Percentiles rank a stretch among this genome's conserved stretches.
phyloP scores from a whole-genome alignment of 1,140 invertebrate species.

The Drosophila insularis region DNA sequence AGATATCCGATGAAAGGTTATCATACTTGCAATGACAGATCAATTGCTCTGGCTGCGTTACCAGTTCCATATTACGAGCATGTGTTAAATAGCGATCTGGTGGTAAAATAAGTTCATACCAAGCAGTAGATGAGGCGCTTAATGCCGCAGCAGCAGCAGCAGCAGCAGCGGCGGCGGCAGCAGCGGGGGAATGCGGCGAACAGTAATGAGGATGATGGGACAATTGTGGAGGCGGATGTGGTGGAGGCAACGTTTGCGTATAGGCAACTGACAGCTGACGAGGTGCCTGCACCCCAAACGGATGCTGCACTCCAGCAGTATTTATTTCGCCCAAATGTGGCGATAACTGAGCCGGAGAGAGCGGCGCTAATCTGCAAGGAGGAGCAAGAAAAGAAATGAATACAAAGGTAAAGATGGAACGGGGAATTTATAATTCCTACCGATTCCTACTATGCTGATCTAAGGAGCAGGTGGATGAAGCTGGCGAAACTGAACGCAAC shows the following conservation, averaged over 20 bases:
- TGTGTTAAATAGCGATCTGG: conserved; percentile 84
- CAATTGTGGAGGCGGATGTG: background rate
- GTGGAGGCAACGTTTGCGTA: background rate
- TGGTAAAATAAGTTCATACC: conserved; percentile 72
- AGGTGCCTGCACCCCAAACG: background rate
- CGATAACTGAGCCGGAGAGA: conserved; percentile 40
- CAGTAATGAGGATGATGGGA: conserved; percentile 21
- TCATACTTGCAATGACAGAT: conserved; percentile 85
- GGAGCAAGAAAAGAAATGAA: no score
- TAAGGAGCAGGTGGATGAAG: conserved; percentile 48
- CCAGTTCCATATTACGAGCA: conserved; percentile 83
- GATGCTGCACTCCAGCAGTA: conserved; percentile 4
- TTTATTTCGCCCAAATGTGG: conserved; percentile 45
- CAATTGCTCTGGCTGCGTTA: conserved; percentile 60
- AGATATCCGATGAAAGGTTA: conserved; percentile 88
- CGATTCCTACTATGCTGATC: conserved; percentile 4
- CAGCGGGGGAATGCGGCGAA: conserved; percentile 12
- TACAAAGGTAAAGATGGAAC: no score
- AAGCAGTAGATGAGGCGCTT: conserved; percentile 8
- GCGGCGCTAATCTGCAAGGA: conserved; percentile 1
- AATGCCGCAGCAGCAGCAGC: background rate
- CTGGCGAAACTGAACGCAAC: conserved; percentile 45
- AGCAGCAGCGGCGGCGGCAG: no score
- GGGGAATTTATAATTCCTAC: conserved; percentile 1
- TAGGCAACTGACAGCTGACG: background rate